Conservation (phyloP, 2,888 invertebrate genomes). For the Ormyrus nitidulus region DNA sequence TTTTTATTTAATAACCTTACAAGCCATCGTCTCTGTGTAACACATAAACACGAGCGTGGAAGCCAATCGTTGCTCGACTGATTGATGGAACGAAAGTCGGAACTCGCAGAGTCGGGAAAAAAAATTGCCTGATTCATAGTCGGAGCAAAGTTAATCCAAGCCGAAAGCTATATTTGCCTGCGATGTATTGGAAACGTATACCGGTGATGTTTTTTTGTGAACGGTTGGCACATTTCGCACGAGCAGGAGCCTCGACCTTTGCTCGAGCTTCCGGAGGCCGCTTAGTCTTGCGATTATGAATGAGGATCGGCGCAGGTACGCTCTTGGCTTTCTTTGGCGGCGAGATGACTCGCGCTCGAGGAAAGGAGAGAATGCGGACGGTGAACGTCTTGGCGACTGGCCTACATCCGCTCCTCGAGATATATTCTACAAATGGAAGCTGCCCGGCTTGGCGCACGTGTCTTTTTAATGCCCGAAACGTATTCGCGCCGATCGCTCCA, state of each 20-base stretch:
- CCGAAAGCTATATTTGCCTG: no score
- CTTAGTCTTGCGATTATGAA: constrained; percentile 8
- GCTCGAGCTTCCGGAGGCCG: constrained; percentile 8
- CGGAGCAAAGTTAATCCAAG: no score
- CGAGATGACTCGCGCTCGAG: constrained; percentile 2
- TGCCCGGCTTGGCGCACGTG: background rate
- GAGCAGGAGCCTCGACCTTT: background rate
- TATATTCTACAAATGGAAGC: constrained; percentile 38
- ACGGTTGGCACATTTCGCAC: background rate
- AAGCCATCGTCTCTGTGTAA: background rate
- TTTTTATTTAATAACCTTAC: constrained; percentile 19
- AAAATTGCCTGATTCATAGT: no score
- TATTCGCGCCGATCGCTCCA: background rate
- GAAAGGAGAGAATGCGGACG: constrained; percentile 41
- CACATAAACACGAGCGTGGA: background rate
- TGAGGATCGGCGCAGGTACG: background rate
- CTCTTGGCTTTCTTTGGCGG: background rate
- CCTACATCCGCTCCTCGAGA: constrained; percentile 33
- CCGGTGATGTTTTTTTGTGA: background rate
- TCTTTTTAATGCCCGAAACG: constrained; percentile 24
- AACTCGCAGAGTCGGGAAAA: background rate
- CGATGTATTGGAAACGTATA: no score
- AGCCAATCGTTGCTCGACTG: background rate
- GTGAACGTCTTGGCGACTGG: constrained; percentile 41
- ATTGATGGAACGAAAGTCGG: constrained; percentile 31